Evolutionary conservation across 2,113 vertebrate genomes (phyloP).

Genomic region (Onychorhynchus coronatus): DNA sequence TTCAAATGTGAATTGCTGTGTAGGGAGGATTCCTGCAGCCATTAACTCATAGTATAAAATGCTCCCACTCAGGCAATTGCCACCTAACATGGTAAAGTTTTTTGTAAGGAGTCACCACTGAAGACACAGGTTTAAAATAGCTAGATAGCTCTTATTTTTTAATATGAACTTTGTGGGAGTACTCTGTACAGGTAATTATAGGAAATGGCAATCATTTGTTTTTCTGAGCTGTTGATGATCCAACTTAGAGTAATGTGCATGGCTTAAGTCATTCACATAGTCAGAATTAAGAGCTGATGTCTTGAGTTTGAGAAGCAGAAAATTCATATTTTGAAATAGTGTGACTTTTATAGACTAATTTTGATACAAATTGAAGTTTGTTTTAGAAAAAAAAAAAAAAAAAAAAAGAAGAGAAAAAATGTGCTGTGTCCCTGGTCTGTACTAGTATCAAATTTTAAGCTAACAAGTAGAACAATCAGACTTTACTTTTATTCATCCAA

Average conservation of each 20-base stretch:
- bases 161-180: not conserved
- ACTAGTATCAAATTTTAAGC: not conserved
- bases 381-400: not conserved
- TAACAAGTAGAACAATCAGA: not conserved
- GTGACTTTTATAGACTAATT: not conserved
- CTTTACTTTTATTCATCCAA: not conserved
- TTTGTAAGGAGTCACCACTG: not conserved
- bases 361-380: not conserved
- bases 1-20: not conserved
- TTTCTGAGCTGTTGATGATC: not conserved
- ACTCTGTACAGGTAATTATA: not conserved
- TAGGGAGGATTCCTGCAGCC: not conserved
- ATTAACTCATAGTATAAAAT: not conserved
- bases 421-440: not conserved
- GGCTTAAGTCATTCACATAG: not conserved
- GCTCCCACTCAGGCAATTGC: not conserved
- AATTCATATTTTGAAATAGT: not conserved
- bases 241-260: not conserved
- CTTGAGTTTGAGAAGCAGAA: rapidly evolving
- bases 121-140: not conserved
- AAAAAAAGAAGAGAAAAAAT: not conserved
- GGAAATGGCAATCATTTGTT: not conserved
- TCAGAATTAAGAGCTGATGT: not conserved
- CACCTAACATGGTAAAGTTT: not conserved
- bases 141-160: not conserved